These are phyloP conservation scores for Otus sunia DNA, from an alignment of 2,113 vertebrate genomes.

Conservation along the genomic window DNA sequence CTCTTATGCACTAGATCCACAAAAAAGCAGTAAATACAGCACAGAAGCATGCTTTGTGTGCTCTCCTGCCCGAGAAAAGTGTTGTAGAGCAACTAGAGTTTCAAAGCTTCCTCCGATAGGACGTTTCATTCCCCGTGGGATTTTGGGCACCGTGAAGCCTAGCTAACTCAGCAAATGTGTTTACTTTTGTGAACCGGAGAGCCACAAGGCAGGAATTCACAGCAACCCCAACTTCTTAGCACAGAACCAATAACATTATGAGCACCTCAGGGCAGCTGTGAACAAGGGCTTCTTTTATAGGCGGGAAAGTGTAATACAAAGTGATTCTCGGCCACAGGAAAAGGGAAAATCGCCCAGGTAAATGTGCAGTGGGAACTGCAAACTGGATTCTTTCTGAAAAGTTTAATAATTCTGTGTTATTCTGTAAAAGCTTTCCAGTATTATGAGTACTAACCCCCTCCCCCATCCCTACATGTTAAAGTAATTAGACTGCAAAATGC, in stretches of 20 bases:
- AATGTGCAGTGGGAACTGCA: slow-evolving; percentile 27
- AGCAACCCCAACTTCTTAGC: slow-evolving; percentile 50
- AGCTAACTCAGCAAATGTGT: slow-evolving; percentile 32
- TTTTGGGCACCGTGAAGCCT: slow-evolving; percentile 31
- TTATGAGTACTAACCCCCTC: neutral
- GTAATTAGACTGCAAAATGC: slow-evolving; percentile 24
- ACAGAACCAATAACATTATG: slow-evolving; percentile 65
- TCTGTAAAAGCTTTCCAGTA: slow-evolving; percentile 5
- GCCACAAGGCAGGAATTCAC: slow-evolving; percentile 77
- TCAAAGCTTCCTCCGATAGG: slow-evolving; percentile 67
- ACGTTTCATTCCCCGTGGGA: slow-evolving; percentile 53
- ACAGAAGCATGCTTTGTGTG: slow-evolving; percentile 62
- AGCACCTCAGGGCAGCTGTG: slow-evolving; percentile 53
- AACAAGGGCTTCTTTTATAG: slow-evolving; percentile 75
- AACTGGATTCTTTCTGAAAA: slow-evolving; percentile 41
- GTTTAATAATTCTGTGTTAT: slow-evolving; percentile 36
- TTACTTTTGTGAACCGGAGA: slow-evolving; percentile 52
- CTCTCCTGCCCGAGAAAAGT: slow-evolving; percentile 28
- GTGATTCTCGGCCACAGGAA: slow-evolving; percentile 55
- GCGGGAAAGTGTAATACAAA: slow-evolving; percentile 33
- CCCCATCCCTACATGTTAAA: slow-evolving; percentile 14
- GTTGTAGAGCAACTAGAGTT: slow-evolving; percentile 62
- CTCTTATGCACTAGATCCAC: slow-evolving; percentile 58
- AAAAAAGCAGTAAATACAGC: slow-evolving; percentile 33
- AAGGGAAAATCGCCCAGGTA: slow-evolving; percentile 48